Percentiles rank a stretch among this genome's conserved stretches.
Conservation (phyloP, 1,140 invertebrate species). For the Coenobita brevimanus region DNA sequence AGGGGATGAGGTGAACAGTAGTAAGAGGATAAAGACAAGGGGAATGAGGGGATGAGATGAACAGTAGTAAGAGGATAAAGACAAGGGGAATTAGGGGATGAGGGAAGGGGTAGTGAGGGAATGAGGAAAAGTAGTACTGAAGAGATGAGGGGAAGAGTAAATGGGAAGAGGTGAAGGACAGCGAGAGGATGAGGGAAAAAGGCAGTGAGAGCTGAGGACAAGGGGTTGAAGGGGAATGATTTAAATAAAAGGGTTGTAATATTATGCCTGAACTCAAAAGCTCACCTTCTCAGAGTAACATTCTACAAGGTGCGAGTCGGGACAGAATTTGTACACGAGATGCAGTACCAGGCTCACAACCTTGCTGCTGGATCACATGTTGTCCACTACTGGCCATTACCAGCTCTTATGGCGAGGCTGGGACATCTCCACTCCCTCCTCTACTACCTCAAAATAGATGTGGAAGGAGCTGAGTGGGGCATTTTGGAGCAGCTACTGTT, state of each 20-base stretch:
- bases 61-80: no score
- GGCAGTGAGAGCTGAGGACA: no score
- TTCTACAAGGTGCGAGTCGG: conserved; percentile 42
- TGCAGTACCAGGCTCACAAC: background rate
- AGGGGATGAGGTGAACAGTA: background rate
- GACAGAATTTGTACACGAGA: conserved; percentile 3
- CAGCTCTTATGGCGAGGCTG: background rate
- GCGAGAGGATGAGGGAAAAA: background rate
- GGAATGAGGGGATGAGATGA: no score
- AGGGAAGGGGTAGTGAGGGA: no score
- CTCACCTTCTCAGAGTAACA: background rate
- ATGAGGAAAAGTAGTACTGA: no score
- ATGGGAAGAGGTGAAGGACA: background rate
- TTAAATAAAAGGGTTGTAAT: no score
- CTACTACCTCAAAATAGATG: conserved; percentile 34
- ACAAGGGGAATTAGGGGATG: no score
- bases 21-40: no score
- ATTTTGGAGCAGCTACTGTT: conserved; percentile 28
- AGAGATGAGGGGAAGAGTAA: background rate
- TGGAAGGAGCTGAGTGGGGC: conserved; percentile 31
- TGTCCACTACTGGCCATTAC: conserved; percentile 22
- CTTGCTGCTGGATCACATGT: background rate
- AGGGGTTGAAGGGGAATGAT: no score
- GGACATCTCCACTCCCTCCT: conserved; percentile 4
- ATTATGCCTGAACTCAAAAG: no score